These are phyloP conservation scores for Pomatorhinus ruficollis DNA, from an alignment of 2,113 vertebrate species.

Conservation along the genomic window DNA sequence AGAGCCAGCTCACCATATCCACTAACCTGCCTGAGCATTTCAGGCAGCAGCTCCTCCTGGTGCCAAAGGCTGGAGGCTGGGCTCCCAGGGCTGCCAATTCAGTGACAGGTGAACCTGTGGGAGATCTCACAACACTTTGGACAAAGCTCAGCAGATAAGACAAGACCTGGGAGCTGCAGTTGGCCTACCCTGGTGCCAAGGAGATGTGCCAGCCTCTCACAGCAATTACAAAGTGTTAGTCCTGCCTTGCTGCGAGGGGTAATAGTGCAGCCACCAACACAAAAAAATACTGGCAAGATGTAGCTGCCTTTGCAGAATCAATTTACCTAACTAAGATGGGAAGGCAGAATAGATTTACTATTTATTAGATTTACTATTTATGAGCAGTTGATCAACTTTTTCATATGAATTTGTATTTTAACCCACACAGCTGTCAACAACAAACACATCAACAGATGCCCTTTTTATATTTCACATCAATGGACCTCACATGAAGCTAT, in stretches of 20 bases:
- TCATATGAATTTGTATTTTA: not conserved
- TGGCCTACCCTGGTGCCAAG: not conserved
- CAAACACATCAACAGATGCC: not conserved
- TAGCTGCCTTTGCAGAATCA: not conserved
- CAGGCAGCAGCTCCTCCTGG: not conserved
- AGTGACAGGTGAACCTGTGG: not conserved
- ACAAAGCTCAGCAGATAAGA: not conserved
- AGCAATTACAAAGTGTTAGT: constrained; percentile 35
- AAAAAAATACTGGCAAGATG: not conserved
- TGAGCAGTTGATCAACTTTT: not conserved
- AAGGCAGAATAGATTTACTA: not conserved
- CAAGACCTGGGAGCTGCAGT: not conserved
- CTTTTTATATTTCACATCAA: not conserved
- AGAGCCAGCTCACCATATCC: not conserved
- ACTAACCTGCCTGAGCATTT: not conserved
- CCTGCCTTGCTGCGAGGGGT: not conserved
- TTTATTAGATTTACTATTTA: not conserved
- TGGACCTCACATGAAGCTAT: not conserved
- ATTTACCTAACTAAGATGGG: not conserved
- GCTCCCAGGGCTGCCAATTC: not conserved
- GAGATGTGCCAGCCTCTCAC: not conserved
- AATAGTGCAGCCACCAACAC: not conserved
- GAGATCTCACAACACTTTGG: not conserved
- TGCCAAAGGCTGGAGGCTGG: not conserved
- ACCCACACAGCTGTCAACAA: not conserved